These are phyloP conservation scores for Pyrocoelia pectoralis DNA, from an alignment of 2,888 invertebrate species.

Conservation along the genomic window DNA sequence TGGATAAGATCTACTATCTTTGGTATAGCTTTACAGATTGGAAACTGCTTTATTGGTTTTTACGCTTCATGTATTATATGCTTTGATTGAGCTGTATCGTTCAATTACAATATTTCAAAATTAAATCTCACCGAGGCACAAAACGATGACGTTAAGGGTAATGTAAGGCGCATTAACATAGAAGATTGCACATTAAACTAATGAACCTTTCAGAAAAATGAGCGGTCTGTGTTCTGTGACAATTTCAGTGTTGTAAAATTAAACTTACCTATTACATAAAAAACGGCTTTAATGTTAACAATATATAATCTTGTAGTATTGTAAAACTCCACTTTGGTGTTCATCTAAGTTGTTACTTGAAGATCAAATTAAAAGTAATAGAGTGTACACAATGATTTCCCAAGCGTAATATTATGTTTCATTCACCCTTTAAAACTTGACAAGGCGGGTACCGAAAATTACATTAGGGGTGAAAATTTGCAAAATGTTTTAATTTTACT, in stretches of 20 bases:
- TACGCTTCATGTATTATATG: background rate
- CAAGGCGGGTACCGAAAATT: constrained; percentile 32
- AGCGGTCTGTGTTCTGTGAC: background rate
- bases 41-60: background rate
- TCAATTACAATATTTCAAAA: background rate
- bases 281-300: background rate
- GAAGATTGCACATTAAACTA: background rate
- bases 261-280: background rate
- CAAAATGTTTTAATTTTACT: constrained; percentile 16
- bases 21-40: background rate
- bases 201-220: background rate
- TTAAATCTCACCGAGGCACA: background rate
- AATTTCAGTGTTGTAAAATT: background rate
- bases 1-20: constrained; percentile 1
- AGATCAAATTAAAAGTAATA: constrained; percentile 44
- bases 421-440: constrained; percentile 36
- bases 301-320: background rate
- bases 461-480: constrained; percentile 26
- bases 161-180: no score
- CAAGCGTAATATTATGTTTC: constrained; percentile 38
- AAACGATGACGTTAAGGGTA: no score
- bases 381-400: constrained; percentile 44
- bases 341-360: constrained; percentile 35
- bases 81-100: background rate
- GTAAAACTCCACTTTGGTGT: constrained; percentile 6